Evolutionary conservation across 2,113 vertebrate species (phyloP), one percentile per base, ranked within the genome.

Genomic region (Trogon melanurus): DNA sequence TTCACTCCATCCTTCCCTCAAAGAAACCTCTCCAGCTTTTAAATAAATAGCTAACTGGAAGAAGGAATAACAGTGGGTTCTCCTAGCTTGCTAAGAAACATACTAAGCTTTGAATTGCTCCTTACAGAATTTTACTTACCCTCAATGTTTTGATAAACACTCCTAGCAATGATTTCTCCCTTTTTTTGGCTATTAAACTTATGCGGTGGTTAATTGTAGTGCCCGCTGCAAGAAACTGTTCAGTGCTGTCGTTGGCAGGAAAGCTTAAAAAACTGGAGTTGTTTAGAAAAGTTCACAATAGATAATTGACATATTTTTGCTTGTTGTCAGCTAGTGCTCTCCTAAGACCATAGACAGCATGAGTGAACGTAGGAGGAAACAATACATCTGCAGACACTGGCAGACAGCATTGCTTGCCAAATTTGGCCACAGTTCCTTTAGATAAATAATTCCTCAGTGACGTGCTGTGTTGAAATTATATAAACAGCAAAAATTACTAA

Each of bases 401-500:
- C 97, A 98, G 97, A 97, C 96, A 96, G 95, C 27, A 70, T 3
- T 69, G 91, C 95, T 96, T 90, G 93, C 97, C 97, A 97, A 93
- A 96, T 97, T 96, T 97, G 98, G 98, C 98, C 95, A 96, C 91
- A 91, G 93, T 97, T 98, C 97, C 96, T 96, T 91, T 96, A 98
- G 96, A 98, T 98, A 98, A 98, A 98, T 98, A 98, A 98, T 96
- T 98, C 98, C 94, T 97, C 76, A 69, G 91, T 98, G 98, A 98
- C 27, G 23, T 82, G 80, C 83, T 95, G 85, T 82, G 94, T 96
- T 97, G 96, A 98, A 98, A 98, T 98, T 97, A 98, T 96, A 98
- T 98, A 98, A 99, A 98, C 98, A 98, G 97, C 96, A 97, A 95
- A 98, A 97, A 98, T 96, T 96, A 97, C 96, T 93, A 97, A 97